Conservation (phyloP, 2,888 invertebrate species). For the Troides oblongomaculatus region DNA sequence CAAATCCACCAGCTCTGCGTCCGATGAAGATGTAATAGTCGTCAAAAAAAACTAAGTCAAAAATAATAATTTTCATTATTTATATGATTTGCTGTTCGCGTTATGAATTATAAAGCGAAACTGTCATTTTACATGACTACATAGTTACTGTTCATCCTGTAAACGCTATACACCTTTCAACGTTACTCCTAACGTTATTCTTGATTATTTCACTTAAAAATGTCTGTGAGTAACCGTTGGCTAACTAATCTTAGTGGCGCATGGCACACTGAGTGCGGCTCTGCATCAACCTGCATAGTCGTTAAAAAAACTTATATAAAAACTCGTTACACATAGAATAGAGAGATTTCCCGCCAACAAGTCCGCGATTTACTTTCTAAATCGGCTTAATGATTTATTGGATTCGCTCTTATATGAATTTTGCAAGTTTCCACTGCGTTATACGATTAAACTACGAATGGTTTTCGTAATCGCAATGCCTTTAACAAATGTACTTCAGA, state of each 20-base stretch:
- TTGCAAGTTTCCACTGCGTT: neutral
- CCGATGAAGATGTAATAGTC: no score
- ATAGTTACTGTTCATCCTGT: neutral
- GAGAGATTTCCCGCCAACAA: slow-evolving; percentile 61
- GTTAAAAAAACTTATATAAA: slow-evolving; percentile 60
- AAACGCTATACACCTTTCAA: neutral
- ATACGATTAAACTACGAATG: neutral
- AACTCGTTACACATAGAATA: slow-evolving; percentile 50
- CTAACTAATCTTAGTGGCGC: neutral
- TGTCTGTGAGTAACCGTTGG: neutral
- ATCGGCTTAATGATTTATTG: slow-evolving; percentile 39
- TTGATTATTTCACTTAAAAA: neutral
- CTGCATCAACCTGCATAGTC: slow-evolving; percentile 59
- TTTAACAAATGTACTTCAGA: no score
- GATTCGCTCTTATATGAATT: slow-evolving; percentile 4
- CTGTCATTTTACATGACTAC: neutral
- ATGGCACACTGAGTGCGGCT: slow-evolving; percentile 47
- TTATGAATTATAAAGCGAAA: no score
- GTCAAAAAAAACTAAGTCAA: no score
- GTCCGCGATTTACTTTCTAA: slow-evolving; percentile 54
- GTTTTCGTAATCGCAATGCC: neutral
- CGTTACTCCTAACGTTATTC: neutral
- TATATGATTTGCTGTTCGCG: no score
- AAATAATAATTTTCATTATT: no score
- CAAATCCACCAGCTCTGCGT: no score